Conservation (phyloP, 2,888 invertebrate species). For the Volucella inflata region DNA sequence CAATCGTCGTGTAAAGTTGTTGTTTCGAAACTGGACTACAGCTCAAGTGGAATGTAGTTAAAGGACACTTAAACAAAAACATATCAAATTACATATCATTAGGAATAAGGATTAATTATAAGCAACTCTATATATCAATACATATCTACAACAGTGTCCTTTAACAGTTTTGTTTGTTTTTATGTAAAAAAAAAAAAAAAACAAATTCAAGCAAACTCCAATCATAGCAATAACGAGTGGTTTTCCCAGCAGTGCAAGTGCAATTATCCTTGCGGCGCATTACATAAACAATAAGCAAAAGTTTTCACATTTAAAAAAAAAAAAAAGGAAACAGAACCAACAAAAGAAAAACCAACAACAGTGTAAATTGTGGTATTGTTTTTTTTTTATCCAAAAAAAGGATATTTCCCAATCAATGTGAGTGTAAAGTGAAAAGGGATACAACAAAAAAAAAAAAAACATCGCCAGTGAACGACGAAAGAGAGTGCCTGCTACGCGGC, state of each 20-base stretch:
- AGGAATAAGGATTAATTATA: slow-evolving; percentile 62
- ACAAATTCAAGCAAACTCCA: background rate
- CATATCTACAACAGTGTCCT: slow-evolving; percentile 61
- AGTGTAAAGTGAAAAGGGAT: slow-evolving; percentile 44
- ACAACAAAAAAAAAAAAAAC: slow-evolving; percentile 14
- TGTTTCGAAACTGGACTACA: slow-evolving; percentile 14
- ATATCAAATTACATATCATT: slow-evolving; percentile 73
- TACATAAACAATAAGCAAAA: slow-evolving; percentile 68
- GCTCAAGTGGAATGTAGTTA: slow-evolving; percentile 51
- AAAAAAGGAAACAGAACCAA: slow-evolving; percentile 37
- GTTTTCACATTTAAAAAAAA: slow-evolving; percentile 18
- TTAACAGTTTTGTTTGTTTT: slow-evolving; percentile 22
- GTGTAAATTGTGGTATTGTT: slow-evolving; percentile 50
- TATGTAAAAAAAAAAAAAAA: no score
- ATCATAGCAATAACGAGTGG: background rate
- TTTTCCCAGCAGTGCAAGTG: background rate
- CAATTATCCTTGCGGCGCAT: slow-evolving; percentile 56
- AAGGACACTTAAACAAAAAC: slow-evolving; percentile 53
- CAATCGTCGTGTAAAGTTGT: slow-evolving; percentile 28
- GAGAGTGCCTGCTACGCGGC: background rate
- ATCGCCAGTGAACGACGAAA: slow-evolving; percentile 16
- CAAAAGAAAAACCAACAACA: slow-evolving; percentile 11
- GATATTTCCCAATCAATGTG: slow-evolving; percentile 68
- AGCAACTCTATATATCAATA: slow-evolving; percentile 39
- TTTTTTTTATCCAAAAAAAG: slow-evolving; percentile 28